These are phyloP conservation scores for Leptoclinus maculatus DNA, from an alignment of 2,797 vertebrate genomes.

Conservation along the genomic window DNA sequence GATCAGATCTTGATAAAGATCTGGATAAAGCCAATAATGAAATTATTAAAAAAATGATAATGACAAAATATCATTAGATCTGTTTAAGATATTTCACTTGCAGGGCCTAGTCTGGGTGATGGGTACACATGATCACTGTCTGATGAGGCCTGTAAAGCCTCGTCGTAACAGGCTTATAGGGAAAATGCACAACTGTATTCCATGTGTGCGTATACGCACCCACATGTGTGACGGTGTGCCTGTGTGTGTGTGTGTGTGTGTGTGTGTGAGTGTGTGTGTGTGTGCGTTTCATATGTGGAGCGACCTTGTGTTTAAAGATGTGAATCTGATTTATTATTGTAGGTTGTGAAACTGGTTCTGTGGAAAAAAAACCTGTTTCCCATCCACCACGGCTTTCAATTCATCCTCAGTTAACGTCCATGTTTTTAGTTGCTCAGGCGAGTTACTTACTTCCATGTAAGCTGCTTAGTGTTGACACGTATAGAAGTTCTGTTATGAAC, in stretches of 20 bases:
- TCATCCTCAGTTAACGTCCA: constrained; percentile 14
- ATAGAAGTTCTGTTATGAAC: constrained; percentile 9
- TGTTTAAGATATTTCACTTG: neutral
- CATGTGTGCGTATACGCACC: neutral
- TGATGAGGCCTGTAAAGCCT: constrained; percentile 31
- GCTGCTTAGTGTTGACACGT: constrained; percentile 27
- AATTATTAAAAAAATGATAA: neutral
- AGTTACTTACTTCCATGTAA: constrained; percentile 19
- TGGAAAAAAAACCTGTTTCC: constrained; percentile 5
- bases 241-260: constrained; percentile 3
- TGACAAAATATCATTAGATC: neutral
- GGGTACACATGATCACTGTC: constrained; percentile 24
- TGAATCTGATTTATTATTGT: constrained; percentile 19
- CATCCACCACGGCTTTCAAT: constrained; percentile 15
- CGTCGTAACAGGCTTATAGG: constrained; percentile 38
- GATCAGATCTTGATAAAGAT: neutral
- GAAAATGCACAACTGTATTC: constrained; percentile 32
- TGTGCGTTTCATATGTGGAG: constrained; percentile 27
- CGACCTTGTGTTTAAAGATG: constrained; percentile 20
- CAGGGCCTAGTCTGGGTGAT: constrained; percentile 5
- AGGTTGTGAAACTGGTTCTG: constrained; percentile 42
- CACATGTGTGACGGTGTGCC: constrained; percentile 11
- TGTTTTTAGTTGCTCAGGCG: constrained; percentile 24
- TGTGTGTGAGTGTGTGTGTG: constrained; percentile 10
- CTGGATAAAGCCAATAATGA: neutral